These are phyloP conservation scores for Melanotaenia trifasciata DNA, from an alignment of 2,797 vertebrate genomes.

Conservation along the genomic window DNA sequence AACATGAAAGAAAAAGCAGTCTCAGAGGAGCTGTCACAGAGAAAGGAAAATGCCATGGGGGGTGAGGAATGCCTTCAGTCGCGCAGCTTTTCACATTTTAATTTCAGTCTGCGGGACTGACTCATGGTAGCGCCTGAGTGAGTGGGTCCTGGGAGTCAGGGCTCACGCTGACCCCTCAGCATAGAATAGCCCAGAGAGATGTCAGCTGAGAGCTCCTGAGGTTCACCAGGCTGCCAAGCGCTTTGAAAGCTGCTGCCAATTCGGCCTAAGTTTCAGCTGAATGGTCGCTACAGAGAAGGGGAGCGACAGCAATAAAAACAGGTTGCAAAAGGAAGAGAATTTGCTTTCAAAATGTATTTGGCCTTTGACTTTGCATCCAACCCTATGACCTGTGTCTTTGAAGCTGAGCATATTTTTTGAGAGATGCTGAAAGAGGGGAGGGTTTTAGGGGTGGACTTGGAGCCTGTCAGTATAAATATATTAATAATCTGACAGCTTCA, in stretches of 20 bases:
- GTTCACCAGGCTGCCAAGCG: constrained; percentile 90
- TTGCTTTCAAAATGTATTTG: constrained; percentile 89
- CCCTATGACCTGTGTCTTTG: constrained; percentile 81
- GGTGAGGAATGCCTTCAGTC: constrained; percentile 86
- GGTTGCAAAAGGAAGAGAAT: constrained; percentile 90
- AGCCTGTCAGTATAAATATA: constrained; percentile 86
- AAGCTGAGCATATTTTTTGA: constrained; percentile 84
- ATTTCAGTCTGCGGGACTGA: constrained; percentile 88
- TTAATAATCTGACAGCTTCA: constrained; percentile 91
- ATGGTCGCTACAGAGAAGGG: constrained; percentile 87
- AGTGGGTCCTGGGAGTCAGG: constrained; percentile 87
- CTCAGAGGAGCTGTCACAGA: constrained; percentile 85
- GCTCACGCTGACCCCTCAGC: constrained; percentile 86
- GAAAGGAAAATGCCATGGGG: constrained; percentile 82
- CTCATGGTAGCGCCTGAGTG: constrained; percentile 87
- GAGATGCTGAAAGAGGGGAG: constrained; percentile 78
- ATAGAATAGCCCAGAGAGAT: constrained; percentile 86
- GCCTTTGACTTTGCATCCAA: constrained; percentile 81
- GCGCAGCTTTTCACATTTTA: constrained; percentile 90
- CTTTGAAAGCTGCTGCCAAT: constrained; percentile 94
- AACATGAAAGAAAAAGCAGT: constrained; percentile 86
- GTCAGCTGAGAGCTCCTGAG: constrained; percentile 88
- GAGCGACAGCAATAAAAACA: constrained; percentile 90
- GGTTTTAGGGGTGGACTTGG: constrained; percentile 72
- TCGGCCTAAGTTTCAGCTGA: constrained; percentile 94